These are phyloP conservation scores for Sula dactylatra DNA, from an alignment of 2,113 vertebrate species.

Conservation along the genomic window DNA sequence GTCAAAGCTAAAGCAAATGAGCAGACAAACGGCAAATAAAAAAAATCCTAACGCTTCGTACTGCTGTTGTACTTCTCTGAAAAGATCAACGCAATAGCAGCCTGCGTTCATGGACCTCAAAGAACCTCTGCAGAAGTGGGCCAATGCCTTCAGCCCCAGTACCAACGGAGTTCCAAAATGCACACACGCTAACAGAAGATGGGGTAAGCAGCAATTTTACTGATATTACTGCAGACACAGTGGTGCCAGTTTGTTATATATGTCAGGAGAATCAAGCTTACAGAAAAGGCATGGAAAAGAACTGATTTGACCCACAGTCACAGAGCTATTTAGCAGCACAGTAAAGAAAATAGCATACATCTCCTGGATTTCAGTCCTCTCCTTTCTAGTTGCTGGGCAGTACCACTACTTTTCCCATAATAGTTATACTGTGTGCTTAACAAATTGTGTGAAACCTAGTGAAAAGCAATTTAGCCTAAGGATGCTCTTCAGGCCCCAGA, in stretches of 20 bases:
- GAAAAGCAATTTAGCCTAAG: not conserved
- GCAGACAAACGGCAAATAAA: not conserved
- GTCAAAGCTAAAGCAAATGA: not conserved
- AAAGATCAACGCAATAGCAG: not conserved
- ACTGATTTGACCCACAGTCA: not conserved
- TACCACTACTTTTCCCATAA: not conserved
- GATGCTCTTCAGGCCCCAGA: not conserved
- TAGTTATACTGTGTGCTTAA: not conserved
- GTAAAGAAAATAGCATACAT: not conserved
- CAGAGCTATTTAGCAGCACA: not conserved
- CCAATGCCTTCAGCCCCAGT: not conserved
- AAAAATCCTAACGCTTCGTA: rapidly evolving
- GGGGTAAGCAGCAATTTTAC: not conserved
- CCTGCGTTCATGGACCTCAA: not conserved
- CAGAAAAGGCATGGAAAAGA: not conserved
- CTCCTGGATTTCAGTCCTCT: not conserved
- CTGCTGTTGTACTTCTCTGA: not conserved
- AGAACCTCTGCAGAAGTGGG: not conserved
- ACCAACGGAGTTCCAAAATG: not conserved
- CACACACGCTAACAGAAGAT: no score
- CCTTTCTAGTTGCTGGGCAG: not conserved
- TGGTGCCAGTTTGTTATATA: not conserved
- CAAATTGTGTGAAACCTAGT: not conserved
- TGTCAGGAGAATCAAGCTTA: not conserved
- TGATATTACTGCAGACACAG: not conserved